These are phyloP conservation scores for Geodia barretti DNA, from an alignment of 37 sponge, comb jelly and placozoan species.

Conservation along the genomic window DNA sequence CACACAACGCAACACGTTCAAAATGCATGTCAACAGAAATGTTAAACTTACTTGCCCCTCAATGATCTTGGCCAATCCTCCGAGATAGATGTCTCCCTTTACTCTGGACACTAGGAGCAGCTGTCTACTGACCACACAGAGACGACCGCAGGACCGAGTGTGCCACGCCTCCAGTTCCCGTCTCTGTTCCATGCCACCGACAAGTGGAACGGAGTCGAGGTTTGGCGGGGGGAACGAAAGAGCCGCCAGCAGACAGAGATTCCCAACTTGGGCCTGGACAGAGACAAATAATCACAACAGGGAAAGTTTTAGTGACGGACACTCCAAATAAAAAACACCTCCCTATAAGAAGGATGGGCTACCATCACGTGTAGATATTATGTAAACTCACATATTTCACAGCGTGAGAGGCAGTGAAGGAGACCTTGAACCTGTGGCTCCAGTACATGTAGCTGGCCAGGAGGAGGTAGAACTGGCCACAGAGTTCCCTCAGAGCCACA, in stretches of 20 bases:
- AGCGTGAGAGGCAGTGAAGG: not conserved
- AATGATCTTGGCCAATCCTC: not conserved
- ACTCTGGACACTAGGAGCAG: constrained; percentile 15
- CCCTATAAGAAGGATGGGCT: no score
- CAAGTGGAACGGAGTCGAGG: not conserved
- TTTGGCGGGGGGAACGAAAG: constrained; percentile 31
- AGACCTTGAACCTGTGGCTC: not conserved
- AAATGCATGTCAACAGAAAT: no score
- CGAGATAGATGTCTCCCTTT: constrained; percentile 22
- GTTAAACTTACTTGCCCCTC: constrained; percentile 6
- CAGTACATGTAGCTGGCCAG: constrained; percentile 24
- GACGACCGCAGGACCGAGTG: constrained; percentile 29
- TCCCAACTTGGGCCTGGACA: constrained; percentile 42
- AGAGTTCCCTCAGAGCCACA: constrained; percentile 34
- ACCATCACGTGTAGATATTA: not conserved
- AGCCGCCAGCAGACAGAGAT: constrained; percentile 60
- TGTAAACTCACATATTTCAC: not conserved
- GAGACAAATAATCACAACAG: no score
- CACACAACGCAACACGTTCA: no score
- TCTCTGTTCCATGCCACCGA: not conserved
- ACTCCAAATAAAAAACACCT: no score
- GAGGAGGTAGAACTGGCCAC: constrained; percentile 52
- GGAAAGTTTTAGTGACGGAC: not conserved
- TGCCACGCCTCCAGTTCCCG: constrained; percentile 12
- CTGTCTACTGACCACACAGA: constrained; percentile 29